Conservation (phyloP, 1,140 invertebrate genomes). For the Achroia grisella region DNA sequence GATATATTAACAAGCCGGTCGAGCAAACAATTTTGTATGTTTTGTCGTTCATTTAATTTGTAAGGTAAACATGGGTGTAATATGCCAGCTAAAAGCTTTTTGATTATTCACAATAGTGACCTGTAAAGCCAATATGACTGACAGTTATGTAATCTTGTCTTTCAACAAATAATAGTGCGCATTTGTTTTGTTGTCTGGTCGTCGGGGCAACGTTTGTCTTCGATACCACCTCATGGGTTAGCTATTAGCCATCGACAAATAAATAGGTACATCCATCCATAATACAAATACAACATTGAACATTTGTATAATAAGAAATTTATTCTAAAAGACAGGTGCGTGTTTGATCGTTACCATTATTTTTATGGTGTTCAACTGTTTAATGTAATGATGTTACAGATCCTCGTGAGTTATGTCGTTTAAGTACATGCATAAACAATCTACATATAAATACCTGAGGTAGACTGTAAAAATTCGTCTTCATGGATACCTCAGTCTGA, state of each 20-base stretch:
- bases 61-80: no score
- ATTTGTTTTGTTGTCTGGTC: constrained; percentile 55
- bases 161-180: constrained; percentile 11
- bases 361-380: constrained; percentile 14
- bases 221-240: constrained; percentile 39
- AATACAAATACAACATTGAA: constrained; percentile 29
- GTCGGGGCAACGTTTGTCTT: constrained; percentile 57
- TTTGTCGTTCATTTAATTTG: no score
- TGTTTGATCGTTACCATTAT: constrained; percentile 39
- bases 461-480: no score
- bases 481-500: no score
- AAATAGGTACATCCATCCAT: constrained; percentile 12
- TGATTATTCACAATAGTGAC: no score
- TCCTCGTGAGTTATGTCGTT: no score
- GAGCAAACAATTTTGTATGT: no score
- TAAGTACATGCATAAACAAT: no score
- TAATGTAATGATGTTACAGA: constrained; percentile 1
- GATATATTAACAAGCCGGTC: no score
- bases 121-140: constrained; percentile 3
- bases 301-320: constrained; percentile 17
- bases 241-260: constrained; percentile 66
- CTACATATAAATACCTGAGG: no score
- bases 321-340: constrained; percentile 34
- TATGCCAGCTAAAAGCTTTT: no score
- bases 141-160: constrained; percentile 13